Conservation (phyloP, 2,113 vertebrate species). For the Petaurus breviceps region DNA sequence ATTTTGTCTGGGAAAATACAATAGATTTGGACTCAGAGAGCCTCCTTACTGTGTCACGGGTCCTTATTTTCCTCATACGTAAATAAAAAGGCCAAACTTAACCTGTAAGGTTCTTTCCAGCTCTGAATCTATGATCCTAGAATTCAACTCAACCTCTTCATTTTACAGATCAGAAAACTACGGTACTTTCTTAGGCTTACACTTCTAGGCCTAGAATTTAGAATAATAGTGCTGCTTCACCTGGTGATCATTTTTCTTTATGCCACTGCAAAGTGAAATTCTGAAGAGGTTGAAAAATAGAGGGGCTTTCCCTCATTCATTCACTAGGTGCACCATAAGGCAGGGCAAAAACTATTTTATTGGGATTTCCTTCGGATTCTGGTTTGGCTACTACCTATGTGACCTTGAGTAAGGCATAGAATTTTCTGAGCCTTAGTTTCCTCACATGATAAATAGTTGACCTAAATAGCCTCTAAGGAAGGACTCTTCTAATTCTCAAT, state of each 20-base stretch:
- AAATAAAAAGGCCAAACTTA: not conserved
- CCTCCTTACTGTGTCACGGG: not conserved
- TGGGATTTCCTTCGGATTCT: not conserved
- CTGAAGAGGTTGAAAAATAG: not conserved
- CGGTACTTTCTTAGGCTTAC: not conserved
- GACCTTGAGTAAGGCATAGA: not conserved
- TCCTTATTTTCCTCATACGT: not conserved
- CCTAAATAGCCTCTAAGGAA: not conserved
- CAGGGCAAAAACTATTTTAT: not conserved
- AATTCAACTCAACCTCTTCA: not conserved
- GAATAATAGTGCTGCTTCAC: not conserved
- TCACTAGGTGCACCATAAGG: not conserved
- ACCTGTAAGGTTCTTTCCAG: not conserved
- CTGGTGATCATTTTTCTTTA: not conserved
- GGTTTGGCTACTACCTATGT: not conserved
- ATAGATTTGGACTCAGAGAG: not conserved
- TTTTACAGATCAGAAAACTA: not conserved
- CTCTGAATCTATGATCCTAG: not conserved
- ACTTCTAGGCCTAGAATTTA: not conserved
- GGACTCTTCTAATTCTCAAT: not conserved
- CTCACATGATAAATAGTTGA: not conserved
- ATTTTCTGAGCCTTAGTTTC: not conserved
- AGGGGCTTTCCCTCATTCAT: not conserved
- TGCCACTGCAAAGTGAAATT: not conserved
- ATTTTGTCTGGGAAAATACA: not conserved